Percentiles rank a stretch among this genome's conserved stretches.
Conservation (phyloP, 35 echinoderm and acorn worm species). For the Holothuria glaberrima region DNA sequence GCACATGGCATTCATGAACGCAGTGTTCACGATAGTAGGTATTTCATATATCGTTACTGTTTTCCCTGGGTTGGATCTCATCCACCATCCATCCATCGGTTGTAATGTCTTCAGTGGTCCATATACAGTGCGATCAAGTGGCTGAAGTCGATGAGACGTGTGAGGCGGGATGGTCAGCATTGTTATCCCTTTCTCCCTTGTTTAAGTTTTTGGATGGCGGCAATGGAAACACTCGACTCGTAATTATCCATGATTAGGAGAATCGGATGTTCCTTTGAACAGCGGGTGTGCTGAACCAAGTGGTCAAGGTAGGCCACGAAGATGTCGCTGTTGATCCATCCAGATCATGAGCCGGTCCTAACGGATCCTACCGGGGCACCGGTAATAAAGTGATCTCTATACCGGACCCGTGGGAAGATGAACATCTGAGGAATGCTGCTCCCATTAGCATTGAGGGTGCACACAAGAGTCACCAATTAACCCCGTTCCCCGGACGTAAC, state of each 20-base stretch:
- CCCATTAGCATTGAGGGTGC: slow-evolving; percentile 15
- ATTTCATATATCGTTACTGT: too few species aligned
- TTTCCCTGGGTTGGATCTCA: too few species aligned
- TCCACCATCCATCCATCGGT: too few species aligned
- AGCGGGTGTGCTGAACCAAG: slow-evolving; percentile 19
- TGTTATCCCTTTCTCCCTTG: not conserved
- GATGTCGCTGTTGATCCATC: slow-evolving; percentile 8
- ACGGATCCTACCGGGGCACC: slow-evolving; percentile 34
- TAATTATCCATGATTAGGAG: slow-evolving; percentile 49
- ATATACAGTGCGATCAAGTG: too few species aligned
- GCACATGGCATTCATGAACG: too few species aligned
- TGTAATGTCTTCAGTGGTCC: slow-evolving; percentile 22
- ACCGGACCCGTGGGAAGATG: slow-evolving; percentile 3
- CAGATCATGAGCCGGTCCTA: not conserved
- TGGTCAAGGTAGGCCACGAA: slow-evolving; percentile 28
- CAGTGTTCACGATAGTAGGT: too few species aligned
- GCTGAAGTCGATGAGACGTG: slow-evolving; percentile 29
- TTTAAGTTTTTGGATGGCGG: not conserved
- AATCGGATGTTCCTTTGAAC: slow-evolving; percentile 37
- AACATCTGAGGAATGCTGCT: slow-evolving; percentile 22
- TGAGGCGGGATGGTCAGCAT: slow-evolving; percentile 33
- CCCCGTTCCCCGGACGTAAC: slow-evolving; percentile 42
- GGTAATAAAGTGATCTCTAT: slow-evolving; percentile 35
- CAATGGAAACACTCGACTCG: slow-evolving; percentile 42
- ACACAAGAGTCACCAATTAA: slow-evolving; percentile 31